phyloP scores from a whole-genome alignment of 2,888 invertebrate genomes.

The Sinohyriopsis cumingii region DNA sequence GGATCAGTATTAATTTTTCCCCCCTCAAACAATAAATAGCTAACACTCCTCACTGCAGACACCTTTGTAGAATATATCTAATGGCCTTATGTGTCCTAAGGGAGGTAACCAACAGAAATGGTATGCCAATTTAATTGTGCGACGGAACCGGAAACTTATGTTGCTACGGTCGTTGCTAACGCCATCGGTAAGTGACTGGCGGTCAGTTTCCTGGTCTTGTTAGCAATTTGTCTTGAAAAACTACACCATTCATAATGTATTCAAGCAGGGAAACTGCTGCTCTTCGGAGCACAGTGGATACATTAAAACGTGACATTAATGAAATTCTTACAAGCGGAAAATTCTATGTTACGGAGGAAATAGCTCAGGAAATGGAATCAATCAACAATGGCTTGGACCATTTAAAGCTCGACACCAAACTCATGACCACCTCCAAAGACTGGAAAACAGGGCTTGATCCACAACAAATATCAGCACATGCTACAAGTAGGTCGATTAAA shows the following conservation, averaged over 20 bases:
- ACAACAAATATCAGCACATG: constrained; percentile 25
- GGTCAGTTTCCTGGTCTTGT: background rate
- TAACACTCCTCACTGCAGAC: too few relatives aligned
- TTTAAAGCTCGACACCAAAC: constrained; percentile 62
- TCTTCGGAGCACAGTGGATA: constrained; percentile 27
- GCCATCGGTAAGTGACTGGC: background rate
- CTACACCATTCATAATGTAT: constrained; percentile 16
- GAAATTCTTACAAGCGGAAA: constrained; percentile 58
- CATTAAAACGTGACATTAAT: constrained; percentile 44
- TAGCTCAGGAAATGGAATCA: constrained; percentile 58
- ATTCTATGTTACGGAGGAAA: constrained; percentile 67
- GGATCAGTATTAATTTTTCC: too few relatives aligned
- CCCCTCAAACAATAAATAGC: too few relatives aligned
- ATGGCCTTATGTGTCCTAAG: too few relatives aligned
- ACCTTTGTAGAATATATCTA: too few relatives aligned
- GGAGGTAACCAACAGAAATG: too few relatives aligned
- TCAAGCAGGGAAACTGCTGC: constrained; percentile 21
- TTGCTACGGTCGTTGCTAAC: constrained; percentile 41
- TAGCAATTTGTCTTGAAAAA: background rate
- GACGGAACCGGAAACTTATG: constrained; percentile 29
- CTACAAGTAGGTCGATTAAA: constrained; percentile 24
- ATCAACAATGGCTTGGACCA: constrained; percentile 66
- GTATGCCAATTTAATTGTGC: too few relatives aligned
- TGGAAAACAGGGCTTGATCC: constrained; percentile 53
- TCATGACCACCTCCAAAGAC: constrained; percentile 55